Percentiles rank a stretch among this genome's conserved stretches.
phyloP scores from a whole-genome alignment of 92 coral and sea anemone species.

The Zoanthus solanderi region DNA sequence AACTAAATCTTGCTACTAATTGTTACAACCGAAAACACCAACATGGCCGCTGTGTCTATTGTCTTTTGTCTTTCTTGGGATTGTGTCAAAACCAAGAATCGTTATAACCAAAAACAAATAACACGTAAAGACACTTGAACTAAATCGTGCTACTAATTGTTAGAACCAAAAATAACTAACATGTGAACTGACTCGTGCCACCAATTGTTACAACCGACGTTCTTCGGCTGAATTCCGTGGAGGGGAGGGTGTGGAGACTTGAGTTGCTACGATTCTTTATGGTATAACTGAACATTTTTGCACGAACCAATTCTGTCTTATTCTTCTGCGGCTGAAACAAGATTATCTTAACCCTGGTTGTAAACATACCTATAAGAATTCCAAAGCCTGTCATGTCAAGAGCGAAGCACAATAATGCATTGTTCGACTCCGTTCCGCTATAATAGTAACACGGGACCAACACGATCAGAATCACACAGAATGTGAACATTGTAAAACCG shows the following conservation, averaged over 20 bases:
- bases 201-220: slow-evolving; percentile 89
- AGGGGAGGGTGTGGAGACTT: slow-evolving; percentile 25
- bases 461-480: slow-evolving; percentile 88
- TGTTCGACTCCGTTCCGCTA: slow-evolving; percentile 63
- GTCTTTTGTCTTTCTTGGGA: too few relatives aligned
- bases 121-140: neutral
- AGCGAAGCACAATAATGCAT: slow-evolving; percentile 70
- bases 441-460: slow-evolving; percentile 81
- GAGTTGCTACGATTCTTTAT: slow-evolving; percentile 76
- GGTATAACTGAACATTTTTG: slow-evolving; percentile 89
- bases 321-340: slow-evolving; percentile 91
- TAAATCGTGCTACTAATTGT: neutral
- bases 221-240: slow-evolving; percentile 63
- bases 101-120: too few relatives aligned
- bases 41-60: too few relatives aligned
- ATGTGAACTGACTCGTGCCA: slow-evolving; percentile 55
- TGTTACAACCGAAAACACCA: slow-evolving; percentile 70
- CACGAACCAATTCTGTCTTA: slow-evolving; percentile 87
- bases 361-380: slow-evolving; percentile 86
- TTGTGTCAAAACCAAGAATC: too few relatives aligned
- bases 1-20: too few relatives aligned
- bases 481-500: slow-evolving; percentile 95
- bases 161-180: neutral
- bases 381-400: slow-evolving; percentile 82
- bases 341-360: slow-evolving; percentile 81